Percentiles rank a stretch among this genome's conserved stretches.
These are phyloP conservation scores for Aquatica leii DNA, from an alignment of 2,888 invertebrate genomes.

Conservation along the genomic window DNA sequence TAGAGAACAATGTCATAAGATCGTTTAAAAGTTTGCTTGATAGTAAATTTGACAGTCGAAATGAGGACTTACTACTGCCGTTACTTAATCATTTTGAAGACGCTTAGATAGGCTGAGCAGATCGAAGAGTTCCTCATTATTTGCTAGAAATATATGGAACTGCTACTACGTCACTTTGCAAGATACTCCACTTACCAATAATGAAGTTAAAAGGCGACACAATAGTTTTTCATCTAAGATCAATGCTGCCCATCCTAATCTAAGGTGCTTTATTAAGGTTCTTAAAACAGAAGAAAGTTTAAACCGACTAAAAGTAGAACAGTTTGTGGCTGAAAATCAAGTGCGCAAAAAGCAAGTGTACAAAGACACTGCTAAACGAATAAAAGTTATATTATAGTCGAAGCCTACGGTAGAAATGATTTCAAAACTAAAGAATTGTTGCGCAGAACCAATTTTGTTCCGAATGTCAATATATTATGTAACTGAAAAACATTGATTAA, in stretches of 20 bases:
- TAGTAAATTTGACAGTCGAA: conserved; percentile 1
- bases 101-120: neutral
- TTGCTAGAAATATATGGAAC: neutral
- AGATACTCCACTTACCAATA: no score
- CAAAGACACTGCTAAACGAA: no score
- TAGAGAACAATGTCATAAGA: neutral
- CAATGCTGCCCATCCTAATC: conserved; percentile 10
- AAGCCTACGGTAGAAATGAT: no score
- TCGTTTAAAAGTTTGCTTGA: conserved; percentile 3
- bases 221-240: conserved; percentile 1
- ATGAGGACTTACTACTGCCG: conserved; percentile 10
- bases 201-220: conserved; percentile 8
- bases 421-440: no score
- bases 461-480: no score
- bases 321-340: conserved; percentile 1
- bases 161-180: neutral
- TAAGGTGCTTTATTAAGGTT: neutral
- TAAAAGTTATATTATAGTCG: conserved; percentile 8
- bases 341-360: no score
- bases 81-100: conserved; percentile 3
- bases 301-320: conserved; percentile 8
- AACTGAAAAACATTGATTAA: no score
- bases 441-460: no score
- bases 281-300: conserved; percentile 14
- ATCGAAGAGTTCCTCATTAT: no score